These are phyloP conservation scores for Hirtodrosophila duncani DNA, from an alignment of 2,888 invertebrate species.

Conservation along the genomic window DNA sequence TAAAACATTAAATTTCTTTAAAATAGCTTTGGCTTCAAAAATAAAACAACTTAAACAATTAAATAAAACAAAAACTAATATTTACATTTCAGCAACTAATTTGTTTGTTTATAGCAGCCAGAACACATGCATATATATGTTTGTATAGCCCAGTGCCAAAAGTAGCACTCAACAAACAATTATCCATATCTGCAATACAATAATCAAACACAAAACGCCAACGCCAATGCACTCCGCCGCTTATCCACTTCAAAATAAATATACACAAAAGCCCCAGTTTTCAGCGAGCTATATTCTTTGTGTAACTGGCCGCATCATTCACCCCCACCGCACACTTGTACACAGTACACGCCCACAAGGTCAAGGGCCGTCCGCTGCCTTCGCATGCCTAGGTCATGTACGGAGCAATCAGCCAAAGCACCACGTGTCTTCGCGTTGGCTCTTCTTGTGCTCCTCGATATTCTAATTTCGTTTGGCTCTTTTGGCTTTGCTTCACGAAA, in stretches of 20 bases:
- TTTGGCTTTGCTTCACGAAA: constrained; percentile 18
- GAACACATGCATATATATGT: constrained; percentile 44
- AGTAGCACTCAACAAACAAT: constrained; percentile 9
- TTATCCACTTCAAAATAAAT: no score
- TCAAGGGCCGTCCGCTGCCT: constrained; percentile 57
- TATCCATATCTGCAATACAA: constrained; percentile 1
- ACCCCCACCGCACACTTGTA: constrained; percentile 1
- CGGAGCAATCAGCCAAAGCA: constrained; percentile 25
- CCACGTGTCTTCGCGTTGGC: neutral
- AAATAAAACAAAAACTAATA: no score
- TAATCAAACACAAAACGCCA: neutral
- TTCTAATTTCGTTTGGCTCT: constrained; percentile 28
- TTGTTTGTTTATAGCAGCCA: constrained; percentile 15
- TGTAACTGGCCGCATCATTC: constrained; percentile 1
- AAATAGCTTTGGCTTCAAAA: no score
- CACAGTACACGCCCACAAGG: constrained; percentile 45
- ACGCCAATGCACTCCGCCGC: no score
- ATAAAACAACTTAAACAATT: neutral
- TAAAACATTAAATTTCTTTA: no score
- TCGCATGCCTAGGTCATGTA: constrained; percentile 55
- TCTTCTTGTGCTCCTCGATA: constrained; percentile 1
- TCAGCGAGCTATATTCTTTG: no score
- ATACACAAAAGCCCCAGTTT: no score
- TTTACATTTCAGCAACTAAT: constrained; percentile 21
- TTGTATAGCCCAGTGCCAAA: constrained; percentile 24